Conservation (phyloP, 1,140 invertebrate species). For the Triops cancriformis region DNA sequence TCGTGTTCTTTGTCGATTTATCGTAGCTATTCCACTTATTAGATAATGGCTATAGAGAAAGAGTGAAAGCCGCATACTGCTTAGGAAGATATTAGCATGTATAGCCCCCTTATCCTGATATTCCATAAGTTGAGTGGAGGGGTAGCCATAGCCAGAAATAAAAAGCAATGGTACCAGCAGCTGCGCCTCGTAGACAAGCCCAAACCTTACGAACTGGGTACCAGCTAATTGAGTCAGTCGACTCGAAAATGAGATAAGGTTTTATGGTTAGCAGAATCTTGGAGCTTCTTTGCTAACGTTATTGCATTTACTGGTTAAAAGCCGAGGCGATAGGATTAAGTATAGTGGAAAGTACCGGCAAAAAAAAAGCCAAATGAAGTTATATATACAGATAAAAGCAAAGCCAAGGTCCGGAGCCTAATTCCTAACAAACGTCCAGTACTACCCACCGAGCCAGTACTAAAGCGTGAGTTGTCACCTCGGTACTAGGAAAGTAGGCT, state of each 20-base stretch:
- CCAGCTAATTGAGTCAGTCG: neutral
- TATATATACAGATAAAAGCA: too few species aligned
- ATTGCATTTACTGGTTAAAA: neutral
- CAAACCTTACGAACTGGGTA: neutral
- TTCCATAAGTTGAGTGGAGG: too few species aligned
- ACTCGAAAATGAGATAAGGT: neutral
- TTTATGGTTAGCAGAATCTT: neutral
- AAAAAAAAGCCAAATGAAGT: too few species aligned
- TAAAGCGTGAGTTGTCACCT: constrained; percentile 10
- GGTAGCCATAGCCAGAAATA: neutral
- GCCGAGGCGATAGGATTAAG: neutral
- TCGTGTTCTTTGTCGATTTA: neutral
- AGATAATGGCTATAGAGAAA: neutral
- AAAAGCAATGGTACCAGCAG: neutral
- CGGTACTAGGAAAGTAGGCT: neutral
- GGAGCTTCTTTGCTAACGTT: too few species aligned
- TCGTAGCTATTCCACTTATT: neutral
- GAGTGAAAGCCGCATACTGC: neutral
- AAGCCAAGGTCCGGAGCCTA: too few species aligned
- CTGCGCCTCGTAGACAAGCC: neutral
- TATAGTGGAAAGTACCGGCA: too few species aligned
- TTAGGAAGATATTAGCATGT: neutral
- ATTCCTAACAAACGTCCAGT: too few species aligned
- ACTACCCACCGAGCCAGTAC: neutral
- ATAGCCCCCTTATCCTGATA: neutral